phyloP scores from a whole-genome alignment of 2,797 vertebrate species.

The Linurgus olivaceus region DNA sequence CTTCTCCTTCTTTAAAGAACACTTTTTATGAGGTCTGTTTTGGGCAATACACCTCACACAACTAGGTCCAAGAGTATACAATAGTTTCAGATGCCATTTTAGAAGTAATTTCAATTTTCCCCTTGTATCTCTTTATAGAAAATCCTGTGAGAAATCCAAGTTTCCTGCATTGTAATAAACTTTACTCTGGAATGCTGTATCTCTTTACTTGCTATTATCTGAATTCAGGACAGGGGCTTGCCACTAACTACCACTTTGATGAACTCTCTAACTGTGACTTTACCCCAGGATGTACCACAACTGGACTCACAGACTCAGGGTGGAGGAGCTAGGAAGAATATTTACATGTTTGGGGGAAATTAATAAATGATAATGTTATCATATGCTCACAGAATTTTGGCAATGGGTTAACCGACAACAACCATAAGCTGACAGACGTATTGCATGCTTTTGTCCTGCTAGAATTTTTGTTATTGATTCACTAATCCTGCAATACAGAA shows the following conservation, averaged over 20 bases:
- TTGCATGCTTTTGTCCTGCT: background rate
- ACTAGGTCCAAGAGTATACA: background rate
- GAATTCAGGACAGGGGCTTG: background rate
- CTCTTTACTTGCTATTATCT: background rate
- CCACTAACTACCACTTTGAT: background rate
- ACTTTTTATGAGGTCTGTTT: background rate
- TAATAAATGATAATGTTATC: background rate
- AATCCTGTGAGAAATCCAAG: background rate
- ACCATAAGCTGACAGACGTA: background rate
- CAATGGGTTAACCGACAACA: conserved; percentile 11
- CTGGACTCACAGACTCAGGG: conserved; percentile 9
- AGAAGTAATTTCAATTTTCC: background rate
- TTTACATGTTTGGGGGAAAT: background rate
- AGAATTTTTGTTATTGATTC: conserved; percentile 13
- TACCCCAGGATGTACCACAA: background rate
- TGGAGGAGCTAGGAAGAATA: background rate
- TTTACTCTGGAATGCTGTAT: background rate
- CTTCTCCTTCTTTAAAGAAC: background rate
- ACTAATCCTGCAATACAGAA: background rate
- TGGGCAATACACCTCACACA: background rate
- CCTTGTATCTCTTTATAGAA: background rate
- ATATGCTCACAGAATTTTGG: background rate
- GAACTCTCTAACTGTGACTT: background rate
- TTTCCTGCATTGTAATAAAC: background rate
- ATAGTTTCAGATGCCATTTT: background rate